phyloP scores from a whole-genome alignment of 1,140 invertebrate species.

The Cydia strobilella region DNA sequence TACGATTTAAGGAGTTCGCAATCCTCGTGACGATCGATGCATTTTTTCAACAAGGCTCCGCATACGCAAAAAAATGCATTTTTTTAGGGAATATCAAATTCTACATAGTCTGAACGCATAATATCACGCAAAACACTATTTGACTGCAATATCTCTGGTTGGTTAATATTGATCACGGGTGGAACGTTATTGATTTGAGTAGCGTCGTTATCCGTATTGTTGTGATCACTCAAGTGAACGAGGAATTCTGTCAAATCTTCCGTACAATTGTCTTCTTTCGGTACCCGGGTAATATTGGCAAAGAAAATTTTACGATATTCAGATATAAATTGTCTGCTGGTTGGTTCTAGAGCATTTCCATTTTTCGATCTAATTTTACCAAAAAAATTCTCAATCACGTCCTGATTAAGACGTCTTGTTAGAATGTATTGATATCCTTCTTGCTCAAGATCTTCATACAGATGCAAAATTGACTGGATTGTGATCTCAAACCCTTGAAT shows the following conservation, averaged over 20 bases:
- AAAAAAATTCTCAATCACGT: conserved; percentile 58
- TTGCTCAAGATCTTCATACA: conserved; percentile 44
- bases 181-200: no score
- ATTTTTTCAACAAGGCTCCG: no score
- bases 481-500: conserved; percentile 43
- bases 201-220: no score
- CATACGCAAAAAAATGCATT: no score
- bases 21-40: no score
- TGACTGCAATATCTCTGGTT: no score
- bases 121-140: no score
- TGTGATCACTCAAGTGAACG: no score
- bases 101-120: no score
- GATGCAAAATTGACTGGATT: conserved; percentile 40
- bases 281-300: not conserved
- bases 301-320: conserved; percentile 14
- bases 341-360: conserved; percentile 35
- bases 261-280: not conserved
- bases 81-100: no score
- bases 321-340: conserved; percentile 16
- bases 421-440: conserved; percentile 41
- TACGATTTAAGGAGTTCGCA: no score
- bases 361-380: conserved; percentile 47
- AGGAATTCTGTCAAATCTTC: conserved; percentile 24
- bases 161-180: no score
- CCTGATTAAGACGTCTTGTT: conserved; percentile 45